Base-by-base conservation (phyloP, 2,888 invertebrate genomes). In the Laothoe populi region DNA sequence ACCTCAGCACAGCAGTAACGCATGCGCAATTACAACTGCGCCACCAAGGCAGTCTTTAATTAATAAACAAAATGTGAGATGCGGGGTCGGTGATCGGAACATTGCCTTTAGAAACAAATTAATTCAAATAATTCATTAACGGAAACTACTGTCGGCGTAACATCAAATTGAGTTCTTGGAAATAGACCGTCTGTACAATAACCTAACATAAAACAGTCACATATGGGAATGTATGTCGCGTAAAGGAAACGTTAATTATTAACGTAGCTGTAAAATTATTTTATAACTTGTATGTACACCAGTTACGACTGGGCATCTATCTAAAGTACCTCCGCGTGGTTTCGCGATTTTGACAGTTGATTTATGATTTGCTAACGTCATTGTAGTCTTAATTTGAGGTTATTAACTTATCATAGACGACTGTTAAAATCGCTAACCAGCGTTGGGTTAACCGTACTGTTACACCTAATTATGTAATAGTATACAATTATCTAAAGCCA, bases 401-500 rank as follows among this genome's bases (percentile, higher is more conserved):
- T 71, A 16, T 24, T 57, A 19, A 42, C 7, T 31, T 24, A 44
- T 19, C n/a, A 24, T 49, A 7, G 44, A 19, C 49, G 21, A 53
- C 53, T 62, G 62, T 58, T 46, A 58, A 62, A 62, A 70, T 13
- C 48, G 67, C 66, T 67, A 64, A 70, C 71, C 75, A 8, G 38
- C 35, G 13, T 48, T 48, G 57, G 19, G 57, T 58, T 79, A 83
- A 78, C 73, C 77, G 81, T 77, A 78, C 79, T 77, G 80, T 81
- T 78, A 82, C 73, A 72, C 75, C 74, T 82, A 82, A 83, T 82
- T 84, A 87, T 86, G 83, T 80, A 79, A 87, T 90, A 90, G 92
- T 92, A 92, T 91, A 92, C 90, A 87, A 83, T 90, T 91, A 90
- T 88, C 92, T 92, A 92, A 90, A 92, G 91, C 91, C 92, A 87